Base-by-base conservation (phyloP, 2,113 vertebrate genomes). In the Coreoperca whiteheadi region DNA sequence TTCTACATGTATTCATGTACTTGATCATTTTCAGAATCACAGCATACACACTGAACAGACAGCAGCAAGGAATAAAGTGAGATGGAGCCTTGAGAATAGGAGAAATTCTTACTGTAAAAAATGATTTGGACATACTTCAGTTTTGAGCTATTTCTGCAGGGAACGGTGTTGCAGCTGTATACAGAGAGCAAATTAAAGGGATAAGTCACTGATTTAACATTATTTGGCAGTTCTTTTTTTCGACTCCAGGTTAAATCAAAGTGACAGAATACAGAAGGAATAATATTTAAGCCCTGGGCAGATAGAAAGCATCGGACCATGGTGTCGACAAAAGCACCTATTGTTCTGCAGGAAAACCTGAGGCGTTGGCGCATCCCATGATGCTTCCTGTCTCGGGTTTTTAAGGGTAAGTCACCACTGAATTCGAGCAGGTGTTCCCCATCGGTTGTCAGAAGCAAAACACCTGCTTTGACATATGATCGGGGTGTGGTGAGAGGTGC, bases 161-260 rank as follows among this genome's bases (percentile, higher is more conserved):
- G 46, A 63, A 8, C 63, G n/a, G 12, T 59, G 30, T 54, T 81
- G 54, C 37, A 48, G 32, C 56, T 56, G 14, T 37, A 25, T 16
- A 75, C 14, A 64, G 20, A 57, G 70, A 54, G 65, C 34, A 72
- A 79, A 82, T 77, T 74, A 87, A 89, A 82, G 30, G 54, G 64
- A 61, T 85, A 85, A 74, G 25, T 87, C 77, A 84, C 50, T 39
- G 66, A 69, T 80, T 73, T 74, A 28, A 81, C 18, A 50, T 64
- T 39, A 50, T 83, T 80, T 77, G 56, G 28, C 53, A 37, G 46
- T 28, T 51, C 34, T 68, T 68, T n/a, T 64, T n/a, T 28, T 25
- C 25, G 32, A 68, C 64, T 80, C 67, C 69, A 85, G 81, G 76
- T 88, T 66, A 50, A 79, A 75, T 79, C 50, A 78, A 66, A 74